These are phyloP conservation scores for Phainopepla nitens DNA, from an alignment of 2,113 vertebrate genomes.

Conservation along the genomic window DNA sequence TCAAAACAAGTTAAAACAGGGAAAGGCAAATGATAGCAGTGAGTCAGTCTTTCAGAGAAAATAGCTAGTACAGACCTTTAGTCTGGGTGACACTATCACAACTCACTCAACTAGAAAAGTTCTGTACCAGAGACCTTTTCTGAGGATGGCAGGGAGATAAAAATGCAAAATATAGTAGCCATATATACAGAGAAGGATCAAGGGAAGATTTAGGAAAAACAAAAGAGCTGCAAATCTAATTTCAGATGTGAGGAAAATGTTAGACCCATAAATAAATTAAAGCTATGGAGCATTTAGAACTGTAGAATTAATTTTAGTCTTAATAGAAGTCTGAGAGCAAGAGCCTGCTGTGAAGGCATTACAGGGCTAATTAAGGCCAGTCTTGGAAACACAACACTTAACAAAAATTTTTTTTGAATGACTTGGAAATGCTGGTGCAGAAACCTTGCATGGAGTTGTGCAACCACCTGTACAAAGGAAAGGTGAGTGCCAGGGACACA, in stretches of 20 bases:
- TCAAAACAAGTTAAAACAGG: not conserved
- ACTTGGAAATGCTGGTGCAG: not conserved
- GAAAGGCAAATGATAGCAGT: not conserved
- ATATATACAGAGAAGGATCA: not conserved
- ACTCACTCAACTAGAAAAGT: not conserved
- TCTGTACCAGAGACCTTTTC: not conserved
- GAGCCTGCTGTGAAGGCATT: conserved; percentile 19
- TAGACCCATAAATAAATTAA: conserved; percentile 55
- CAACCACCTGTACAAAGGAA: not conserved
- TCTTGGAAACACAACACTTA: not conserved
- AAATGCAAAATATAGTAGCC: not conserved
- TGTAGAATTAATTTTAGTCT: conserved; percentile 55
- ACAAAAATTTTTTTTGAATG: not conserved
- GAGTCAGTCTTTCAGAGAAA: conserved; percentile 18
- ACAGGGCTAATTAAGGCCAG: conserved; percentile 12
- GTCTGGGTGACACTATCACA: conserved; percentile 4
- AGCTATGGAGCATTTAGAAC: conserved; percentile 16
- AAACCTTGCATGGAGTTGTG: not conserved
- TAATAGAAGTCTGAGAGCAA: conserved; percentile 16
- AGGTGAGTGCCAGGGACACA: not conserved
- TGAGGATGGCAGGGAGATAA: not conserved
- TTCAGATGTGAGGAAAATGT: conserved; percentile 20
- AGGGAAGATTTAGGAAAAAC: not conserved
- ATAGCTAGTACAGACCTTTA: not conserved
- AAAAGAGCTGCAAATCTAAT: conserved; percentile 29